A percentile compares a stretch with the other conserved stretches of the same genome.
Evolutionary conservation across 2,888 invertebrate genomes (phyloP).

Genomic region (Pollenia amentaria): DNA sequence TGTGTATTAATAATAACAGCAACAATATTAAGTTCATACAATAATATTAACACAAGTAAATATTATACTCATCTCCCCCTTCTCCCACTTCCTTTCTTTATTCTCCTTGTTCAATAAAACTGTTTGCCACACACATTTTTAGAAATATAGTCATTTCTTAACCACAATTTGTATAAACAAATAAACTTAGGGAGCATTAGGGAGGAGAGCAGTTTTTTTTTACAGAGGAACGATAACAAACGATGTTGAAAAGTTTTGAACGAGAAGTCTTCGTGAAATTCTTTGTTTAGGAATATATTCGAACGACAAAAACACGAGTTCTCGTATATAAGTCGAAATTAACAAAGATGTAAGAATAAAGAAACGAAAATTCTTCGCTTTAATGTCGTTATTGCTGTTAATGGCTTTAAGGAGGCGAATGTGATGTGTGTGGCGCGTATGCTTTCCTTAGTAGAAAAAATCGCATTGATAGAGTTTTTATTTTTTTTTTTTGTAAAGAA

Average conservation of each 20-base stretch:
- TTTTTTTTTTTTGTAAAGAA: no score
- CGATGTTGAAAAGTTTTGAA: neutral
- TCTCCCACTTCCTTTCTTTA: neutral
- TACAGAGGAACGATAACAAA: neutral
- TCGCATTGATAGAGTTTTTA: no score
- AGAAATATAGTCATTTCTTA: neutral
- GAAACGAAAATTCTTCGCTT: neutral
- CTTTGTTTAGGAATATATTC: no score
- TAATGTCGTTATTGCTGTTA: neutral
- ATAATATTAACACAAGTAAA: conserved; percentile 25
- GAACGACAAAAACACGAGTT: no score
- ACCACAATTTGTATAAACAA: neutral
- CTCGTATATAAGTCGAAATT: neutral
- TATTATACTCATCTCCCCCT: neutral
- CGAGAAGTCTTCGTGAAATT: neutral
- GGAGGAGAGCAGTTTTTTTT: neutral
- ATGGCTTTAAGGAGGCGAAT: neutral
- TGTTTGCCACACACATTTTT: neutral
- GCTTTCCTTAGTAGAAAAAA: neutral
- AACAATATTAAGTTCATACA: neutral
- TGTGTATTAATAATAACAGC: conserved; percentile 36
- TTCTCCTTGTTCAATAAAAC: no score
- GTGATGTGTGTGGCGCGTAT: neutral
- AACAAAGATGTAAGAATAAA: neutral
- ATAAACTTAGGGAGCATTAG: neutral